A percentile compares a stretch with the other conserved stretches of the same genome.
These are phyloP conservation scores for Drosophila diplacantha DNA, from an alignment of 2,888 invertebrate species.

Conservation along the genomic window DNA sequence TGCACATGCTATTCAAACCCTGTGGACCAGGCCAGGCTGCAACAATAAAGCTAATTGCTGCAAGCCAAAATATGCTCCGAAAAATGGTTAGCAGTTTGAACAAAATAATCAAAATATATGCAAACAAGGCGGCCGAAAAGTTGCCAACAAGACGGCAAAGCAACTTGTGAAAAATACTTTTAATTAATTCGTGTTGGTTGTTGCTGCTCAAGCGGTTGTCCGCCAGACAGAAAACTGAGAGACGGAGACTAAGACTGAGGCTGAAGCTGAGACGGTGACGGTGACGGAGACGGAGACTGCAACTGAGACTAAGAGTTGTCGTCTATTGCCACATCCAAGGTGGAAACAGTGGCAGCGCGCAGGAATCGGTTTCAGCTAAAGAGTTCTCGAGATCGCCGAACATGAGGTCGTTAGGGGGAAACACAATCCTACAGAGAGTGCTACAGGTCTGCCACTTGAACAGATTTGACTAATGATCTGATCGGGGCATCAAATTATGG, in stretches of 20 bases:
- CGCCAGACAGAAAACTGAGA: slow-evolving; percentile 11
- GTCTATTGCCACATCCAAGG: slow-evolving; percentile 45
- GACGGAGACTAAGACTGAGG: slow-evolving; percentile 22
- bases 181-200: slow-evolving; percentile 62
- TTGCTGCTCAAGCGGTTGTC: slow-evolving; percentile 30
- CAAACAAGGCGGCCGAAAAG: slow-evolving; percentile 62
- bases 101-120: slow-evolving; percentile 63
- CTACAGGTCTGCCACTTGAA: slow-evolving; percentile 14
- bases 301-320: slow-evolving; percentile 32
- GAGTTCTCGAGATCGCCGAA: slow-evolving; percentile 28
- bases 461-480: slow-evolving; percentile 23
- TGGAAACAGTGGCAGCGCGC: slow-evolving; percentile 23
- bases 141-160: slow-evolving; percentile 49
- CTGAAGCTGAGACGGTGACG: too few relatives aligned
- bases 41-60: slow-evolving; percentile 64
- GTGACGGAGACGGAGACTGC: slow-evolving; percentile 6
- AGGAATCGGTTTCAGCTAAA: slow-evolving; percentile 31
- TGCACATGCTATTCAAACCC: background rate
- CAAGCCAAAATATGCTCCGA: slow-evolving; percentile 50
- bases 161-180: slow-evolving; percentile 61
- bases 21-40: slow-evolving; percentile 13
- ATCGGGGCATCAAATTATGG: slow-evolving; percentile 10
- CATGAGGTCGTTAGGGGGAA: slow-evolving; percentile 32
- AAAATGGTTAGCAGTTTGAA: slow-evolving; percentile 40
- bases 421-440: slow-evolving; percentile 12